Conservation (phyloP, 1,140 invertebrate species). For the Akabosia matsudoensis region DNA sequence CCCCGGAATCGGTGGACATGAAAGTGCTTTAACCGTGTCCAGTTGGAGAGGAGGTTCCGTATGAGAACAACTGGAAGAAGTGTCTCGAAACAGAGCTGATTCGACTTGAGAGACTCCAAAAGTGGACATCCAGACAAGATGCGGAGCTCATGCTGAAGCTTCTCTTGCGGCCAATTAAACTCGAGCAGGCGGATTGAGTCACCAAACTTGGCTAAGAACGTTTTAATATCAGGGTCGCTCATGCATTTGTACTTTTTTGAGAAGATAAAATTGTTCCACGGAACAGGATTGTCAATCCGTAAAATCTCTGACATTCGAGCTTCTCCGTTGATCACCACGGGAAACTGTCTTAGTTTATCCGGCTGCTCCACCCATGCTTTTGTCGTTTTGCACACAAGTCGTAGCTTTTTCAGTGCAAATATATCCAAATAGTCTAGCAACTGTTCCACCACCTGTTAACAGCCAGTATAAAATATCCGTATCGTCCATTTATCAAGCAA, state of each 20-base stretch:
- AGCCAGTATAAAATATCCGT: not conserved
- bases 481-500: too few species aligned
- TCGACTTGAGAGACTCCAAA: not conserved
- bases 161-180: slow-evolving; percentile 18
- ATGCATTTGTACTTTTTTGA: slow-evolving; percentile 2
- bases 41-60: not conserved
- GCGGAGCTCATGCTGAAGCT: not conserved
- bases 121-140: not conserved
- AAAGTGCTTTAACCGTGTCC: slow-evolving; percentile 63
- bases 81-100: slow-evolving; percentile 13
- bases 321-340: not conserved
- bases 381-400: not conserved
- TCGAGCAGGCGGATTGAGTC: not conserved
- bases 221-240: not conserved
- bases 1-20: slow-evolving; percentile 48
- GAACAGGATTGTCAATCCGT: not conserved
- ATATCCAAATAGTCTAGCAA: not conserved
- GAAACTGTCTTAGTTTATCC: not conserved
- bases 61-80: not conserved
- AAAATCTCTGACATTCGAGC: not conserved
- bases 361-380: slow-evolving; percentile 5
- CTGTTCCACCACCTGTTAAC: not conserved
- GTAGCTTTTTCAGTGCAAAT: not conserved
- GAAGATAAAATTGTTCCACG: slow-evolving; percentile 1
- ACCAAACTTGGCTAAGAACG: not conserved